These are phyloP conservation scores for Geotrypetes seraphini DNA, from an alignment of 2,797 vertebrate genomes.

Conservation along the genomic window DNA sequence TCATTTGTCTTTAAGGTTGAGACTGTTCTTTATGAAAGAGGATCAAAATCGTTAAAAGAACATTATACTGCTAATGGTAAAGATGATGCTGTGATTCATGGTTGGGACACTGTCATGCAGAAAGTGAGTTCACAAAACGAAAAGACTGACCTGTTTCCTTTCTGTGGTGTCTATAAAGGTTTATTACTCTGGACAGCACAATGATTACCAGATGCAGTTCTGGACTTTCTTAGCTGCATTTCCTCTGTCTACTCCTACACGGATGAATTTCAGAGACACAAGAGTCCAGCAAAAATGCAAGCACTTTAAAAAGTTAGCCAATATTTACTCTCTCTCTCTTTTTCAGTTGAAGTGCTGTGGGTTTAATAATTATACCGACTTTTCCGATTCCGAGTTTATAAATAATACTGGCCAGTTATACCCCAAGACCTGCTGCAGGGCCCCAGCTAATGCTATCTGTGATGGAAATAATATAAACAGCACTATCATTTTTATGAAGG, in stretches of 20 bases:
- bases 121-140: no score
- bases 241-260: no score
- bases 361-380: slow-evolving; percentile 55
- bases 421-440: slow-evolving; percentile 45
- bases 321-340: slow-evolving; percentile 6
- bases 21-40: background rate
- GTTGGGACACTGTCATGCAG: background rate
- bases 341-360: slow-evolving; percentile 59
- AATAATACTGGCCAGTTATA: background rate
- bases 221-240: no score
- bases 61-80: background rate
- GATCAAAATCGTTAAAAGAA: background rate
- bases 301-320: no score
- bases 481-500: background rate
- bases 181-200: no score
- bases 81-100: background rate
- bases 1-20: background rate
- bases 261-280: no score
- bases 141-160: background rate
- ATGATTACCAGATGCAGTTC: no score
- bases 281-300: no score
- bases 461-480: accelerated
- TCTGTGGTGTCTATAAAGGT: no score
- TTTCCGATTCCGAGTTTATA: slow-evolving; percentile 40
- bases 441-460: accelerated